phyloP scores from a whole-genome alignment of 2,888 invertebrate species.

The Tipula vernalis region DNA sequence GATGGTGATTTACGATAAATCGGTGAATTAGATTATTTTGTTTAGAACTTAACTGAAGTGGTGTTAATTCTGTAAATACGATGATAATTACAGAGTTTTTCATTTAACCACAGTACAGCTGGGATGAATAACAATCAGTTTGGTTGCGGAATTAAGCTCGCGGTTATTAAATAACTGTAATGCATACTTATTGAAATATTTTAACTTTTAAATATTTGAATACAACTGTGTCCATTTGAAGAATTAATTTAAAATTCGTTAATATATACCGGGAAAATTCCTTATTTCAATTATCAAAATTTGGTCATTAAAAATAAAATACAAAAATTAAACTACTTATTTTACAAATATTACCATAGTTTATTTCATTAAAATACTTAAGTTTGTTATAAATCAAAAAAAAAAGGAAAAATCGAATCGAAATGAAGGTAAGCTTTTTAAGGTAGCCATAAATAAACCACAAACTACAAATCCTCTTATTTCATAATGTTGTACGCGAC shows the following conservation, averaged over 20 bases:
- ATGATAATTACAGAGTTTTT: neutral
- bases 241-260: too few species aligned
- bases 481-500: neutral
- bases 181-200: neutral
- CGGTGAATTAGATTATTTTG: neutral
- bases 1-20: neutral
- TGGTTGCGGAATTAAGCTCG: neutral
- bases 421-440: neutral
- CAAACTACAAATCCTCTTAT: neutral
- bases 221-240: too few species aligned
- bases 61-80: neutral
- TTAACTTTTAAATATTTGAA: neutral
- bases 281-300: too few species aligned
- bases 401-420: neutral
- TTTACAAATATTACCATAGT: neutral
- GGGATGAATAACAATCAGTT: neutral
- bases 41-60: neutral
- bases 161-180: neutral
- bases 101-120: neutral
- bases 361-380: neutral
- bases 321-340: neutral
- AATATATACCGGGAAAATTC: too few species aligned
- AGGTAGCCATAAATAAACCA: neutral
- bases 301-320: too few species aligned
- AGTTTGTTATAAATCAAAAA: too few species aligned